phyloP scores from a whole-genome alignment of 2,888 invertebrate species.

The Napeogenes sylphis region DNA sequence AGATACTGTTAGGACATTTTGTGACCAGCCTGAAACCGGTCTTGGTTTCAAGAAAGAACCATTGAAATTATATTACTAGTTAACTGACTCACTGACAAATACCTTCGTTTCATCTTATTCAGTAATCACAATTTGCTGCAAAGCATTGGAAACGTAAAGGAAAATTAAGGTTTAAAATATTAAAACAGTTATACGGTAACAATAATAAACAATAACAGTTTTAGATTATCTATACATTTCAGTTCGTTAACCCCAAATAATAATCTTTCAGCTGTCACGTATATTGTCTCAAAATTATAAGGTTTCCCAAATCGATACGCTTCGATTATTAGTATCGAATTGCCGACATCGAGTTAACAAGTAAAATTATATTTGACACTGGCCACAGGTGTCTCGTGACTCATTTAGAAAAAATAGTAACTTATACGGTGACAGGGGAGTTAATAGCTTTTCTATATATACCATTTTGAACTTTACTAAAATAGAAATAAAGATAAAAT shows the following conservation, averaged over 20 bases:
- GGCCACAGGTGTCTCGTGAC: slow-evolving; percentile 62
- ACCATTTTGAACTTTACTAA: neutral
- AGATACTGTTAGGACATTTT: too few relatives aligned
- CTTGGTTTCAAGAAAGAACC: too few relatives aligned
- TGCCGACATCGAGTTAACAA: slow-evolving; percentile 53
- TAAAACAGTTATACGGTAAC: too few relatives aligned
- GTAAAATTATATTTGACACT: slow-evolving; percentile 71
- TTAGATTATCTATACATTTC: neutral
- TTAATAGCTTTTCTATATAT: neutral
- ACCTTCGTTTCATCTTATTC: too few relatives aligned
- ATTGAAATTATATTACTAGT: too few relatives aligned
- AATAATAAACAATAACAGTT: too few relatives aligned
- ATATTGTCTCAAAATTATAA: slow-evolving; percentile 50
- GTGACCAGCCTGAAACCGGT: too few relatives aligned
- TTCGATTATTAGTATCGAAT: slow-evolving; percentile 66
- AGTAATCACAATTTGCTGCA: too few relatives aligned
- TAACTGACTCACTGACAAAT: too few relatives aligned
- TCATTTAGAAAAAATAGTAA: slow-evolving; percentile 40
- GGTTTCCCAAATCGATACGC: slow-evolving; percentile 68
- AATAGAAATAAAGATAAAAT: neutral
- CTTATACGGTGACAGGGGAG: slow-evolving; percentile 20
- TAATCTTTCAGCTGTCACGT: slow-evolving; percentile 23
- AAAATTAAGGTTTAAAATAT: neutral
- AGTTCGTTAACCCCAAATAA: slow-evolving; percentile 16
- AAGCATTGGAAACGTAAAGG: too few relatives aligned